A percentile compares a stretch with the other conserved stretches of the same genome.
These are phyloP conservation scores for Dromius quadrimaculatus DNA, from an alignment of 2,888 invertebrate species.

Conservation along the genomic window DNA sequence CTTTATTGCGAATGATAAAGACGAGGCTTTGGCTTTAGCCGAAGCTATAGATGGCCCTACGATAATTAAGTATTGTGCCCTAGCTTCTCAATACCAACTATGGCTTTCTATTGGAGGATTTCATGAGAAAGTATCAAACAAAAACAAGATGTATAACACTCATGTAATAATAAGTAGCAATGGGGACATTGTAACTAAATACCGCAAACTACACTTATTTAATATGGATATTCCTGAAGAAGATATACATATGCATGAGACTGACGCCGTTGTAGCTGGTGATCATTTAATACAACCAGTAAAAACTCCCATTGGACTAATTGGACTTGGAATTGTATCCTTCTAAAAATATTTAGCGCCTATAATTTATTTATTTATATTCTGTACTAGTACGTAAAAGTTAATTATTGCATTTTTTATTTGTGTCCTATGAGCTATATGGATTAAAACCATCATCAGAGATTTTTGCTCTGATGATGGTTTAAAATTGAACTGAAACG, in stretches of 20 bases:
- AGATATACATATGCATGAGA: slow-evolving; percentile 83
- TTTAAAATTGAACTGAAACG: no score
- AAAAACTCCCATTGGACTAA: slow-evolving; percentile 82
- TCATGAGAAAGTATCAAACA: slow-evolving; percentile 77
- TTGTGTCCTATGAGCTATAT: no score
- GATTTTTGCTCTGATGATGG: no score
- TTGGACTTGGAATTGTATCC: slow-evolving; percentile 82
- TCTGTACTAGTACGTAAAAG: no score
- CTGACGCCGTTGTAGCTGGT: slow-evolving; percentile 82
- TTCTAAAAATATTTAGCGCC: slow-evolving; percentile 57
- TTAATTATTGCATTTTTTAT: no score
- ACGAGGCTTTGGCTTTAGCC: slow-evolving; percentile 76
- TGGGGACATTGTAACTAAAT: slow-evolving; percentile 82
- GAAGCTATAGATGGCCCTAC: slow-evolving; percentile 81
- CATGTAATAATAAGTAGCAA: slow-evolving; percentile 85
- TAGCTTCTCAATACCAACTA: slow-evolving; percentile 79
- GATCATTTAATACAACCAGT: slow-evolving; percentile 79
- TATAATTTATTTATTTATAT: no score
- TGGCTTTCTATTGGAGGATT: slow-evolving; percentile 97
- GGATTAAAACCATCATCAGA: no score
- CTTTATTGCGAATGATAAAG: slow-evolving; percentile 82
- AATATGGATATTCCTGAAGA: slow-evolving; percentile 89
- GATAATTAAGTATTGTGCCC: slow-evolving; percentile 76
- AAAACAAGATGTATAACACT: slow-evolving; percentile 70
- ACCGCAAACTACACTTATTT: slow-evolving; percentile 93